Evolutionary conservation across 1,140 invertebrate genomes (phyloP), one percentile per base, ranked within the genome.

Genomic region (Aphaenogaster floridana): DNA sequence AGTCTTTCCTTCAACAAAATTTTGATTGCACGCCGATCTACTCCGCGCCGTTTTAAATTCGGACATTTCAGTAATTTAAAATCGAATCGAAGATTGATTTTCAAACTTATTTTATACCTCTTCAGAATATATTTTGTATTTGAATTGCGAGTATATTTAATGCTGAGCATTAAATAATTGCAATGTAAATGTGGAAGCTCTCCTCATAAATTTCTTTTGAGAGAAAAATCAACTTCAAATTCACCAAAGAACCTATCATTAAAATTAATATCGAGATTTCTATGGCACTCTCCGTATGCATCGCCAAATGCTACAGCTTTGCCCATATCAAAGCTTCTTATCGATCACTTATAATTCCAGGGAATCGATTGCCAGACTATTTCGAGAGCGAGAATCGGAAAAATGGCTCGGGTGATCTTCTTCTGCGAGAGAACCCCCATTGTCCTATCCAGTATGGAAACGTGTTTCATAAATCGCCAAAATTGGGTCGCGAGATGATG

Each of bases 391-490:
- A 36, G 1, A 48, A 74, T 84, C 17, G n/a, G 17, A 50, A 74
- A 74, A 74, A 74, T n/a, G 59, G 17, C 9, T n/a, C 0, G 11
- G 28, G 4, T 15, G 13, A 72, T 45, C 39, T 9, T 54, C n/a
- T 6, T 9, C 45, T 42, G 5, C 9, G 11, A 68, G 13, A 52
- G 42, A 13, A 52, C 13, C 54, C 54, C 36, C 6, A 21, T 7
- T 28, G 34, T 34, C 1, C 5, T 3, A 6, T 48, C 8, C 7
- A 17, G 6, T 54, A 45, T 21, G 17, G n/a, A 68, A 66, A 39
- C 13, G 7, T 13, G 52, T 52, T 81, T 42, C 50, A 54, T 69
- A 81, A 69, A 54, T 80, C 13, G 45, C 21, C 45, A 68, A 80
- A 28, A 80, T 68, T 80, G 21, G 36, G 34, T 66, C 59, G 54